phyloP scores from a whole-genome alignment of 2,113 vertebrate species.

The Tachysurus fulvidraco region DNA sequence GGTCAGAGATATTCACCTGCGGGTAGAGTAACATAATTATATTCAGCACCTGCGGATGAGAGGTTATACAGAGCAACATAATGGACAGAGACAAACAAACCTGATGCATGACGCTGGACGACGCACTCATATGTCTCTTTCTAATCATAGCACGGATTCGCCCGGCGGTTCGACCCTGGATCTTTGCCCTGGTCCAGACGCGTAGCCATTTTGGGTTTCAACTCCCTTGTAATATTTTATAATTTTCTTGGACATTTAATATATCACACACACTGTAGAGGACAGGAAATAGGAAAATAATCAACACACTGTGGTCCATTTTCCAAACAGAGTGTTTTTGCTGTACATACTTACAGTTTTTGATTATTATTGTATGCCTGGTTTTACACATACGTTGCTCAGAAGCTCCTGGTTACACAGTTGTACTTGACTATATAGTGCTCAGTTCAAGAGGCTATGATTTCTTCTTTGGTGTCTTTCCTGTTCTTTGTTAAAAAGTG shows the following conservation, averaged over 20 bases:
- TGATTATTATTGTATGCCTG: background rate
- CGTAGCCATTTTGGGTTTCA: slow-evolving; percentile 3
- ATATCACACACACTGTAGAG: background rate
- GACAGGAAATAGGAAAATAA: background rate
- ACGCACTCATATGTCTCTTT: background rate
- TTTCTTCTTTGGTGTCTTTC: too few species aligned
- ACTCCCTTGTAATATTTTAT: background rate
- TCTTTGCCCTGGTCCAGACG: background rate
- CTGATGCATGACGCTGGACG: background rate
- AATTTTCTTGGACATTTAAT: background rate
- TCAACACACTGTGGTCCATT: background rate
- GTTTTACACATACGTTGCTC: background rate
- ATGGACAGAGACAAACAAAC: slow-evolving; percentile 25
- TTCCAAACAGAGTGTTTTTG: background rate
- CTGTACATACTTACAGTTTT: background rate
- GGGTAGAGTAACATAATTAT: slow-evolving; percentile 8
- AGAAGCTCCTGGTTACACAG: too few species aligned
- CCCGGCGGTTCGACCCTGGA: background rate
- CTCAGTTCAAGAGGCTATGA: too few species aligned
- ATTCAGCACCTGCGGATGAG: background rate
- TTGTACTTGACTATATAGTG: too few species aligned
- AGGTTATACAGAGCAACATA: background rate
- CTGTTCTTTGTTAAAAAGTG: too few species aligned
- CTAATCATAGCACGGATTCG: background rate
- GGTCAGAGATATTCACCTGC: slow-evolving; percentile 16